Evolutionary conservation across 2,797 vertebrate species (phyloP).

Genomic region (Brachyrhaphis roseni): DNA sequence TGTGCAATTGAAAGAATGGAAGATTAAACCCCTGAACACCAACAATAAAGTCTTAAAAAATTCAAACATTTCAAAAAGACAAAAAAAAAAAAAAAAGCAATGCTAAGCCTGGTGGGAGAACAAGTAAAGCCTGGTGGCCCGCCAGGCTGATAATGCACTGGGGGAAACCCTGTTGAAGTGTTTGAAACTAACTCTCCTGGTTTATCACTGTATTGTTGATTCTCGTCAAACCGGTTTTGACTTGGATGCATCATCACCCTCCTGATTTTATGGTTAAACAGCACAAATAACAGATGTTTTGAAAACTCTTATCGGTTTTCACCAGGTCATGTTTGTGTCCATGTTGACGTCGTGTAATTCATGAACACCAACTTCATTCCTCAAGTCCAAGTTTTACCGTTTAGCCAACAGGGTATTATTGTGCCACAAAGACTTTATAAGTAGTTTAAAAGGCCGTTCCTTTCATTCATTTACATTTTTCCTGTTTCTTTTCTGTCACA

Average conservation of each 20-base stretch:
- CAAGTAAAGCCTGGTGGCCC: too few species aligned
- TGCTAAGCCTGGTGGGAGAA: too few species aligned
- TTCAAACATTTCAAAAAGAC: too few species aligned
- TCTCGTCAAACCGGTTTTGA: background rate
- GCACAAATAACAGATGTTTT: background rate
- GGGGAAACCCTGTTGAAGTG: background rate
- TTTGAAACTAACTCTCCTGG: background rate
- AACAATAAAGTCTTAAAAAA: too few species aligned
- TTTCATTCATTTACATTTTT: conserved; percentile 10
- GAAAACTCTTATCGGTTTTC: background rate
- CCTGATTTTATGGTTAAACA: background rate
- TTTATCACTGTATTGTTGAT: background rate
- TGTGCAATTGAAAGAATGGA: too few species aligned
- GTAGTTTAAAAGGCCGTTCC: conserved; percentile 1
- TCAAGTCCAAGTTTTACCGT: background rate
- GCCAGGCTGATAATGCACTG: too few species aligned
- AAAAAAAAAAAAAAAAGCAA: too few species aligned
- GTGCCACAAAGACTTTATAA: background rate
- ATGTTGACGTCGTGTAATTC: background rate
- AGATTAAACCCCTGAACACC: too few species aligned
- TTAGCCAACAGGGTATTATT: background rate
- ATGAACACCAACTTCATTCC: background rate
- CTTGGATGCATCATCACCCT: background rate
- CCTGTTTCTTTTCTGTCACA: background rate
- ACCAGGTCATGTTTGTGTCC: background rate